These are phyloP conservation scores for Eulacestoma nigropectus DNA, from an alignment of 2,113 vertebrate species.

Conservation along the genomic window DNA sequence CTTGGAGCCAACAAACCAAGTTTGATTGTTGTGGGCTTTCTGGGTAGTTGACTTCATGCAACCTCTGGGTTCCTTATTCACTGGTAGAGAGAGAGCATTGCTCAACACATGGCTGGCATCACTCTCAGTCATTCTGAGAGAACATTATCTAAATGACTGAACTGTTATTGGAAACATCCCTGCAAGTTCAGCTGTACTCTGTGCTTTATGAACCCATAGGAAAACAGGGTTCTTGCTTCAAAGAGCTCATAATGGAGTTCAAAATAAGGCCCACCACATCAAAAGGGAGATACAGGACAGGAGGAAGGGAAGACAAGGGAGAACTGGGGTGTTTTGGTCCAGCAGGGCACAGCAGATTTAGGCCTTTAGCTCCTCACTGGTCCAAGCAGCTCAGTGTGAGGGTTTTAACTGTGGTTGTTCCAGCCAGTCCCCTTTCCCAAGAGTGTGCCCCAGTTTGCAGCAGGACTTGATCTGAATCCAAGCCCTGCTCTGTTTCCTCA, in stretches of 20 bases:
- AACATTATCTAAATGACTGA: slow-evolving; percentile 28
- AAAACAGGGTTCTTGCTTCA: slow-evolving; percentile 34
- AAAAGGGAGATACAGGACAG: background rate
- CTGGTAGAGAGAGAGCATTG: background rate
- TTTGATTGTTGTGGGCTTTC: slow-evolving; percentile 43
- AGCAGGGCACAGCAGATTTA: background rate
- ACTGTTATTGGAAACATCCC: slow-evolving; percentile 58
- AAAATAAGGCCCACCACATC: slow-evolving; percentile 43
- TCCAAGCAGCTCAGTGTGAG: background rate
- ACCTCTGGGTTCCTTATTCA: background rate
- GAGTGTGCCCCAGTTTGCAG: background rate
- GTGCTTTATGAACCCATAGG: slow-evolving; percentile 1
- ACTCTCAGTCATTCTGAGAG: background rate
- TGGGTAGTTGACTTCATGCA: slow-evolving; percentile 14
- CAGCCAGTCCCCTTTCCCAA: background rate
- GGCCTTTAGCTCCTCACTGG: background rate
- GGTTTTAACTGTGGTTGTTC: background rate
- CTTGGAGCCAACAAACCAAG: background rate
- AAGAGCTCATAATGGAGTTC: slow-evolving; percentile 45
- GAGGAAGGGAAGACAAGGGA: background rate
- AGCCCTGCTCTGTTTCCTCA: background rate
- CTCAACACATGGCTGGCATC: slow-evolving; percentile 51
- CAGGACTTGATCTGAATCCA: background rate
- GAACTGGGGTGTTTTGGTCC: slow-evolving; percentile 21
- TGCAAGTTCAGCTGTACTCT: slow-evolving; percentile 2